A percentile compares a stretch with the other conserved stretches of the same genome.
Conservation (phyloP, 2,113 vertebrate genomes). For the Gambusia affinis region DNA sequence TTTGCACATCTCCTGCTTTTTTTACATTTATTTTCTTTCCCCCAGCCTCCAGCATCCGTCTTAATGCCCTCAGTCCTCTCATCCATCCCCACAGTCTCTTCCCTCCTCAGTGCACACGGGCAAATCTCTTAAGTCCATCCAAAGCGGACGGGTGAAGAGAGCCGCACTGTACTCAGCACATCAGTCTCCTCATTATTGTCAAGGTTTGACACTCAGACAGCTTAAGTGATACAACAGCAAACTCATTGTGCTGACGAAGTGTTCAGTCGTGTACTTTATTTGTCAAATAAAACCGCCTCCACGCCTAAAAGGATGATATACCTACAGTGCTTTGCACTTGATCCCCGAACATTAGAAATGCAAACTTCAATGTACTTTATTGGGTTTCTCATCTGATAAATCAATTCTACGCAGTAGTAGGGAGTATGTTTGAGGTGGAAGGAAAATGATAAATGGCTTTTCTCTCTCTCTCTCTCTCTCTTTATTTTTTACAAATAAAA, state of each 20-base stretch:
- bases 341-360: not conserved
- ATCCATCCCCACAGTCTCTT: slow-evolving; percentile 18
- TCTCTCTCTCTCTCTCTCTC: too few species aligned
- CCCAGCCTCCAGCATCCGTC: slow-evolving; percentile 41
- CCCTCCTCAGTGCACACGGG: slow-evolving; percentile 11
- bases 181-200: slow-evolving; percentile 57
- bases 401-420: not conserved
- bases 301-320: not conserved
- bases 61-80: slow-evolving; percentile 51
- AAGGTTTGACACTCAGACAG: slow-evolving; percentile 42
- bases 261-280: slow-evolving; percentile 15
- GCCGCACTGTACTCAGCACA: slow-evolving; percentile 59
- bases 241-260: slow-evolving; percentile 32
- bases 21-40: too few species aligned
- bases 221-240: slow-evolving; percentile 41
- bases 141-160: slow-evolving; percentile 35
- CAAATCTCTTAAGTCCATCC: slow-evolving; percentile 45
- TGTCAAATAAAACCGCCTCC: slow-evolving; percentile 24
- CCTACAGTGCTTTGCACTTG: not conserved
- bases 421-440: not conserved
- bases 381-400: not conserved
- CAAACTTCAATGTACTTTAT: not conserved
- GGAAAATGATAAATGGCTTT: too few species aligned
- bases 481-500: too few species aligned
- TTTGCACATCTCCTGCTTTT: slow-evolving; percentile 54